A percentile compares a stretch with the other conserved stretches of the same genome.
These are phyloP conservation scores for Eucidaris tribuloides DNA, from an alignment of 35 echinoderm and acorn worm genomes.

Conservation along the genomic window DNA sequence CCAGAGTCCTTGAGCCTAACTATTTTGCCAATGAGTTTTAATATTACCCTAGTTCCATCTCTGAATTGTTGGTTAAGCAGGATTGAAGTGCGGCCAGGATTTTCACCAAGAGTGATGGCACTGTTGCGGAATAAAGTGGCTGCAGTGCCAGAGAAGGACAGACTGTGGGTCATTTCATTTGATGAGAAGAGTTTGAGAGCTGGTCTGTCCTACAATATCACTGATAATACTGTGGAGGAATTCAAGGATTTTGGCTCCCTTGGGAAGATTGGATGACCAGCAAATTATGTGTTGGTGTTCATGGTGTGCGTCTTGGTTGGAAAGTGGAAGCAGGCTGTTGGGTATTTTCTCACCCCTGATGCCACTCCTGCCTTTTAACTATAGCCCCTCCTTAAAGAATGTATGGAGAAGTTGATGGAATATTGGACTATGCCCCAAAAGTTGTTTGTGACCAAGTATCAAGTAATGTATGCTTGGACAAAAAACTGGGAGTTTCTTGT, in stretches of 20 bases:
- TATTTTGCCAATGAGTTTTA: conserved; percentile 10
- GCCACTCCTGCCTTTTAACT: not conserved
- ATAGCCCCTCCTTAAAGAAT: no score
- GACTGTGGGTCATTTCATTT: conserved; percentile 5
- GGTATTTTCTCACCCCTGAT: not conserved
- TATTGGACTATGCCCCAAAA: no score
- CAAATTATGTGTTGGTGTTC: conserved; percentile 25
- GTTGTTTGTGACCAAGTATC: no score
- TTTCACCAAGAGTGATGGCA: not conserved
- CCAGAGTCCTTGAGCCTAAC: not conserved
- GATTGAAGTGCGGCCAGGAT: conserved; percentile 27
- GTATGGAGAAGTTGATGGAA: no score
- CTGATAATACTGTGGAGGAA: conserved; percentile 2
- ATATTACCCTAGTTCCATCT: conserved; percentile 8
- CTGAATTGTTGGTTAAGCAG: conserved; percentile 13
- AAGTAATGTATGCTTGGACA: no score
- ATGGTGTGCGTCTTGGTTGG: conserved; percentile 8
- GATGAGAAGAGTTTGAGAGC: conserved; percentile 12
- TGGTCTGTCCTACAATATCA: not conserved
- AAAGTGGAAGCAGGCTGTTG: conserved; percentile 25
- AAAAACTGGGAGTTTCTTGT: no score
- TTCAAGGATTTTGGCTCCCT: conserved; percentile 4
- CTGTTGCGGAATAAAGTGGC: not conserved
- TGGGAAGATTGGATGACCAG: not conserved
- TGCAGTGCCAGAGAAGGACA: not conserved